Base-by-base conservation (phyloP, 1,140 invertebrate species). In the Drosophila serrata region DNA sequence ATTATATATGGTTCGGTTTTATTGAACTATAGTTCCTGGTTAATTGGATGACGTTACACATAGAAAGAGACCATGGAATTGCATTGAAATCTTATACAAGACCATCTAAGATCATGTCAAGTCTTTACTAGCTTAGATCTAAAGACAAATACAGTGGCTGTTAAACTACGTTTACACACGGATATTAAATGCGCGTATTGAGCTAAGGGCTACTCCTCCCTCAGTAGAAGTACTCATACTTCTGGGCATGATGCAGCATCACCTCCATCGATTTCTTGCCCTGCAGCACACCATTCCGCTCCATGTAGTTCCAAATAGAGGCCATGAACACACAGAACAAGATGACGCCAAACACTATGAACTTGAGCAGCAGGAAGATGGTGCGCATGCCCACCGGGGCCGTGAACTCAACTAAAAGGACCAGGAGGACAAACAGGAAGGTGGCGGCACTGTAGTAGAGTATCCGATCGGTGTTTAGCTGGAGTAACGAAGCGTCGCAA, bases 281-380 rank as follows among this genome's bases (percentile, higher is more conserved):
- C n/a, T 96, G 95, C 87, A 95, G 94, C 6, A 97, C 93, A 56
- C 96, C 96, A 93, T 97, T 96, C 73, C 93, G 94, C 91, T 97
- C 97, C 61, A 97, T 95, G 64, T 94, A 94, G 91, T 97, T 96
- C 96, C 96, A 97, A 75, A 97, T 90, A 17, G 95, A 94, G 55
- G 95, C 95, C 96, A 97, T 97, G 67, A 96, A 94, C 35, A 96
- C 70, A 63, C 94, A 94, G 90, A 97, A 97, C 61, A 95, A 94
- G 61, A 96, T 94, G 45, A 96, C 81, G 17, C 94, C 94, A 15
- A 95, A 95, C 40, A 96, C 86, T 35, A 96, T 75, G 48, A 96
- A 92, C 82, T 95, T 94, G 4, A 93, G 60, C 67, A 95, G 79
- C 75, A 95, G 93, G 55, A 94, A 90, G 8, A 93, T 77, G 39